A percentile compares a stretch with the other conserved stretches of the same genome.
phyloP scores from a whole-genome alignment of 2,797 vertebrate genomes.

The Halcyon smyrnensis region DNA sequence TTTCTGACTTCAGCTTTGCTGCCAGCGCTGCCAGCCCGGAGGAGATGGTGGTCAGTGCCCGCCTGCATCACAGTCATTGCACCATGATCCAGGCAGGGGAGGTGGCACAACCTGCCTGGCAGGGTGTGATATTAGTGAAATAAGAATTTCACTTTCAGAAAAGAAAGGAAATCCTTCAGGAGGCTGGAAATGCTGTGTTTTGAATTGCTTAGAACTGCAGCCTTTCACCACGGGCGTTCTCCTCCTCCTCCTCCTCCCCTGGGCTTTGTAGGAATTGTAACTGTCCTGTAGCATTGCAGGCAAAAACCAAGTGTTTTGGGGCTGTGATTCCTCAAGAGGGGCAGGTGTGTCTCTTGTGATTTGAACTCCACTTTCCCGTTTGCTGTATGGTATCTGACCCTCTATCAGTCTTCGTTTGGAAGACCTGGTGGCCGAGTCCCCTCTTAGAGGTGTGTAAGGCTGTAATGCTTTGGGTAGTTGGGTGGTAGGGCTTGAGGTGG shows the following conservation, averaged over 20 bases:
- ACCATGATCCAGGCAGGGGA: neutral
- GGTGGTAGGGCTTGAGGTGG: neutral
- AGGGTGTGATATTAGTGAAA: neutral
- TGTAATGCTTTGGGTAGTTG: neutral
- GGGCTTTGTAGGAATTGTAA: neutral
- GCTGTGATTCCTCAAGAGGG: neutral
- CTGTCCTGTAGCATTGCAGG: neutral
- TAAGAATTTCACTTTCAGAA: neutral
- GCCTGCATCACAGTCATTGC: rapidly evolving
- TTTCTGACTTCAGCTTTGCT: neutral
- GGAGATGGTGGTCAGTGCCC: neutral
- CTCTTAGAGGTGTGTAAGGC: rapidly evolving
- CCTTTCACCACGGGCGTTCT: rapidly evolving
- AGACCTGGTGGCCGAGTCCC: neutral
- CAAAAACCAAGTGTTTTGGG: neutral
- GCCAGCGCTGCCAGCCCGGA: neutral
- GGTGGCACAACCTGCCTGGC: neutral
- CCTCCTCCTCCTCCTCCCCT: neutral
- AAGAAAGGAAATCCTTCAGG: neutral
- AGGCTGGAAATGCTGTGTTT: neutral
- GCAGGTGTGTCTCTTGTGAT: neutral
- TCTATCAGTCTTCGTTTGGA: neutral
- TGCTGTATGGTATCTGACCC: neutral
- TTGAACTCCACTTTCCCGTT: neutral
- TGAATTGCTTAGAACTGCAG: neutral